phyloP scores from a whole-genome alignment of 2,888 invertebrate species.

The Esperia sulphurella region DNA sequence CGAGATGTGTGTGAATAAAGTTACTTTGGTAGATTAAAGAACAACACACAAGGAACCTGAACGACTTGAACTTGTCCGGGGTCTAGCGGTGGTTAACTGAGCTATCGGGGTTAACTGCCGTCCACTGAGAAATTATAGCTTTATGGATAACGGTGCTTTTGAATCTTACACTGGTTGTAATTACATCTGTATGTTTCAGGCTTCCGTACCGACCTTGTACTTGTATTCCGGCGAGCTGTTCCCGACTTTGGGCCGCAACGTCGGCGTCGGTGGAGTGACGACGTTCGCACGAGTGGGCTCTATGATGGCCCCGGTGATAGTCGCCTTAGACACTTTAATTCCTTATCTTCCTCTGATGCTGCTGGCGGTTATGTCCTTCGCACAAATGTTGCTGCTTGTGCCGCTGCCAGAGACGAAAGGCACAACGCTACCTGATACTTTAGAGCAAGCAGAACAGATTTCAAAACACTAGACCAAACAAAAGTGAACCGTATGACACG shows the following conservation, averaged over 20 bases:
- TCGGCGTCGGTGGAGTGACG: conserved; percentile 86
- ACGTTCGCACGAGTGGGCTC: conserved; percentile 89
- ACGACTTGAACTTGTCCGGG: too few species aligned
- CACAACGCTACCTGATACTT: conserved; percentile 68
- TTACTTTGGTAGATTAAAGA: too few species aligned
- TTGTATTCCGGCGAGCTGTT: conserved; percentile 88
- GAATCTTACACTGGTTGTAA: too few species aligned
- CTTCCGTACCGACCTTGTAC: conserved; percentile 80
- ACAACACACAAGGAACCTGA: too few species aligned
- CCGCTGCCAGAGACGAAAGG: conserved; percentile 71
- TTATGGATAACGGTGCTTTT: too few species aligned
- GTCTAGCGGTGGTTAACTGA: too few species aligned
- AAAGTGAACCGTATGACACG: too few species aligned
- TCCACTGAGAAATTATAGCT: too few species aligned
- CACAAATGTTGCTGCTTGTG: conserved; percentile 49
- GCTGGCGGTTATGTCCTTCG: conserved; percentile 42
- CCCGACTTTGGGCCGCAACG: conserved; percentile 88
- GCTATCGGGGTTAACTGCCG: too few species aligned
- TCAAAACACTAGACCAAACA: conserved; percentile 4
- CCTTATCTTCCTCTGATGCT: conserved; percentile 50
- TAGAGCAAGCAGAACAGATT: conserved; percentile 67
- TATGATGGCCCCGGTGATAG: conserved; percentile 75
- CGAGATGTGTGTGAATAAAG: too few species aligned
- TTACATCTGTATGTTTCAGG: conserved; percentile 46
- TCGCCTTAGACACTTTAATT: conserved; percentile 41